phyloP scores from a whole-genome alignment of 2,113 vertebrate species.

The Nanorana parkeri region DNA sequence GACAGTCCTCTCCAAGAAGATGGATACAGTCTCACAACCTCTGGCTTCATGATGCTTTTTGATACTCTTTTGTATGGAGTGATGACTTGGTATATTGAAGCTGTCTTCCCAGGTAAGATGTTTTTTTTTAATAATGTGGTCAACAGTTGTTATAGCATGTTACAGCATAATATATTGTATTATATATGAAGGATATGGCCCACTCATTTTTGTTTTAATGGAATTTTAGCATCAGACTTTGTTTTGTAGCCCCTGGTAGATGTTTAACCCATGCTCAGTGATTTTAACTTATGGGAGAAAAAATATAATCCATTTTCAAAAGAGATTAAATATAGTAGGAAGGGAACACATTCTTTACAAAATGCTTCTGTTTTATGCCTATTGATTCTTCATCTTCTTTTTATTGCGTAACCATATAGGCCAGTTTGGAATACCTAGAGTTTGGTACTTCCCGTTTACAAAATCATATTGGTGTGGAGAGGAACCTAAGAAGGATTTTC shows the following conservation, averaged over 20 bases:
- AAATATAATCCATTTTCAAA: no score
- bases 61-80: conserved; percentile 91
- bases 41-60: conserved; percentile 87
- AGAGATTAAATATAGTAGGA: no score
- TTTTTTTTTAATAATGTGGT: neutral
- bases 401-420: conserved; percentile 73
- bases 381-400: neutral
- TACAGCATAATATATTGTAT: neutral
- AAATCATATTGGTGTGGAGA: conserved; percentile 96
- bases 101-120: conserved; percentile 90
- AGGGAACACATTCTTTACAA: neutral
- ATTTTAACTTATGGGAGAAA: no score
- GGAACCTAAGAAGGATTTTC: conserved; percentile 68
- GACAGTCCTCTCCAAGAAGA: conserved; percentile 87
- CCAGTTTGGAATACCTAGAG: conserved; percentile 93
- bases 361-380: neutral
- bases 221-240: no score
- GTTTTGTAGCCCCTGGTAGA: no score
- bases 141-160: neutral
- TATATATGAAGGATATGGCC: neutral
- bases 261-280: no score
- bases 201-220: no score
- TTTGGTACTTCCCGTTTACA: conserved; percentile 93
- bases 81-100: conserved; percentile 96
- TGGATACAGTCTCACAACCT: conserved; percentile 87